A percentile compares a stretch with the other conserved stretches of the same genome.
These are phyloP conservation scores for Ichneumoninae sp. DNA, from an alignment of 2,888 invertebrate genomes.

Conservation along the genomic window DNA sequence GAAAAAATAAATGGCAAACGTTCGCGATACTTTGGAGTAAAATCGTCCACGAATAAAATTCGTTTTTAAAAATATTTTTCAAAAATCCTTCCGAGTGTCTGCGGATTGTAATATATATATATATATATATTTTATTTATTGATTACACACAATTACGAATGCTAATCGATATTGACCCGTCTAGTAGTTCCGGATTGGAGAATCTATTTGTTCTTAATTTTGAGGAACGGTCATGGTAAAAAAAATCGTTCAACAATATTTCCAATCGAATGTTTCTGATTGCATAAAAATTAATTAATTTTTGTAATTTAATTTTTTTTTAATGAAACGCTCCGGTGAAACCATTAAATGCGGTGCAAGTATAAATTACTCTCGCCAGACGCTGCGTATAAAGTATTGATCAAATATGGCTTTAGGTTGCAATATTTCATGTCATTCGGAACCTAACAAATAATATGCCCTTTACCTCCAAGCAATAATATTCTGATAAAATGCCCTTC, in stretches of 20 bases:
- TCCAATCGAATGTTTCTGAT: neutral
- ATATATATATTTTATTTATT: neutral
- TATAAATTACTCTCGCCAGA: no score
- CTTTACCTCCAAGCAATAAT: no score
- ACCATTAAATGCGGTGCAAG: no score
- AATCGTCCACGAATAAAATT: neutral
- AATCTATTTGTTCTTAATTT: neutral
- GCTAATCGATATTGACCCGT: neutral
- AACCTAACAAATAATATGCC: no score
- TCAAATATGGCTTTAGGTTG: no score
- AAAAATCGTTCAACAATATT: neutral
- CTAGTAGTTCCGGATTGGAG: neutral
- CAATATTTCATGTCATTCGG: no score
- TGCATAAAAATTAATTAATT: neutral
- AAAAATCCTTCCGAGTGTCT: neutral
- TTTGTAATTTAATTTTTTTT: no score
- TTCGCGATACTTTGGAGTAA: neutral
- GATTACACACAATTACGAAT: neutral
- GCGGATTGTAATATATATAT: neutral
- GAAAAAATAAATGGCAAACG: conserved; percentile 20
- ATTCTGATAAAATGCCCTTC: no score
- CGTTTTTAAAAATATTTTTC: neutral
- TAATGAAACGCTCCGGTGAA: no score
- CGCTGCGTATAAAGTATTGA: no score
- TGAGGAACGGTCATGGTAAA: neutral